Base-by-base conservation (phyloP, 1,140 invertebrate species). In the Coboldia fuscipes region DNA sequence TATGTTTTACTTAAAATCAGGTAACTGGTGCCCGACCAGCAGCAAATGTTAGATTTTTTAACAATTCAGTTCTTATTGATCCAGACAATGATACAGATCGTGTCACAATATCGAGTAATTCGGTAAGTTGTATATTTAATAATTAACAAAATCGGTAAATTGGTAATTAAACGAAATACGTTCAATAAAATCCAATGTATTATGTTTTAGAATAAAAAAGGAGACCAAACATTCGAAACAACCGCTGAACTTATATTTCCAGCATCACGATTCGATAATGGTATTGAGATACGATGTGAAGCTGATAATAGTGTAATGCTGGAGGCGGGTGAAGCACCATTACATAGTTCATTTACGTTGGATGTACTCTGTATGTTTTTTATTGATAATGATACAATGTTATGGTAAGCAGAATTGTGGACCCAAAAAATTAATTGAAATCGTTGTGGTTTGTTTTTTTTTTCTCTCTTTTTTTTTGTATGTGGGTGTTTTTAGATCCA, bases 41-140 rank as follows among this genome's bases (percentile, higher is more conserved):
- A 1, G 83, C 83, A 2, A 72, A 71, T 42, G 63, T 88, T 27
- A 73, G 75, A 21, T 90, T 83, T 83, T 81, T 68, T 57, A 86
- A 86, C 46, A 67, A 71, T 8, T 74, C 77, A 0, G 46, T 66
- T n/a, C 48, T 61, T 10, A 61, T 81, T 17, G 51, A 52, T 16
- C 51, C 62, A 3, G 57, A 63, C 23, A 46, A 50, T 27, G 47
- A 50, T 31, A 43, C 12, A 6, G 27, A 29, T 3, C 14, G 18
- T 5, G 14, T 7, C 4, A 16, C 15, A 4, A n/a, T n/a, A n/a
- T n/a, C n/a, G n/a, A n/a, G n/a, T n/a, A n/a, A n/a, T n/a, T n/a
- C n/a, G n/a, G n/a, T n/a, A n/a, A n/a, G n/a, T n/a, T n/a, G n/a
- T n/a, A n/a, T n/a, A n/a, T n/a, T n/a, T n/a, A n/a, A n/a, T n/a